Evolutionary conservation across 1,140 invertebrate genomes (phyloP), one percentile per base, ranked within the genome.

Genomic region (Rhagoletis zephyria): DNA sequence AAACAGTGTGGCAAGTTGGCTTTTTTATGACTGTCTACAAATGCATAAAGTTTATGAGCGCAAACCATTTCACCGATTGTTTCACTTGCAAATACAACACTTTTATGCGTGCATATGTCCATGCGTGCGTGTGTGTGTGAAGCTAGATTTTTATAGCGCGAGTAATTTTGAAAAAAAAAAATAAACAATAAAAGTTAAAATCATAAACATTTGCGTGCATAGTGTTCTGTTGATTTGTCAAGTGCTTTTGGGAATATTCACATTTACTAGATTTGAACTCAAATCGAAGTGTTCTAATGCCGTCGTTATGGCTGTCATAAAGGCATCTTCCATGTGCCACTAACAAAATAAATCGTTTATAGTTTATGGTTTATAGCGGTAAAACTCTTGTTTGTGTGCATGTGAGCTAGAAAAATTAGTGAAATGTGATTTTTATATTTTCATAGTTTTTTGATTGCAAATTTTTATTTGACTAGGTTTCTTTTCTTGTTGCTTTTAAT

Each of bases 41-140:
- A 81, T 59, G 48, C 74, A 81, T 81, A 81, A 81, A 81, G 48
- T 81, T 81, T 81, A 81, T 81, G 74, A 81, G 74, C 74, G 74
- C 74, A 81, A 81, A 81, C 48, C 74, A 81, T 56, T 81, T 81
- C 70, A 74, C 70, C 70, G 70, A 74, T 74, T 74, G 30, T 74
- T 74, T 51, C 45, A 81, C 74, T 56, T 81, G 45, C 45, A 74
- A 74, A 74, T 74, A 56, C 51, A 81, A 81, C 48, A 56, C 74
- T 19, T 81, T 56, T 81, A 30, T n/a, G 12, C 9, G n/a, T 6
- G 42, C n/a, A 30, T 63, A 63, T 63, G 61, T 63, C 70, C 40
- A 6, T 4, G 2, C 45, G 45, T 51, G 48, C 5, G 1, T 42
- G n/a, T 12, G n/a, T 7, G 42, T 74, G 42, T 74, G 70, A 5